Evolutionary conservation across 2,888 invertebrate genomes (phyloP).

Genomic region (Teleogryllus oceanicus): DNA sequence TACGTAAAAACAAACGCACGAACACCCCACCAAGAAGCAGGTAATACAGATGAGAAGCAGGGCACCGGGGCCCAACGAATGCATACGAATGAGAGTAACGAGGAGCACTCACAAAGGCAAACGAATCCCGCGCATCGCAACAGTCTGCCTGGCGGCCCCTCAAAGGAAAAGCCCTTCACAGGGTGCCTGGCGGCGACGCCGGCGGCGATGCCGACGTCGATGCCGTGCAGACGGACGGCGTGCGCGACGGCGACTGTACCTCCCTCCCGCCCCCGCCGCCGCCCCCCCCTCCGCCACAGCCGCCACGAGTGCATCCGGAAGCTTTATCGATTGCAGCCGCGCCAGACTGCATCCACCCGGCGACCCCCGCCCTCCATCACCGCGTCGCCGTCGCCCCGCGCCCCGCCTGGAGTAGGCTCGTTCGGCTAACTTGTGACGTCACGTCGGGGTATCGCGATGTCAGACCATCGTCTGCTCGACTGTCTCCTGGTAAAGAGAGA

Average conservation of each 20-base stretch:
- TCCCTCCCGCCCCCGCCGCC: neutral
- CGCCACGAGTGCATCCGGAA: constrained; percentile 7
- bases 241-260: neutral
- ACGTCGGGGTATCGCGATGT: neutral
- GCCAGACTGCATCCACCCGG: constrained; percentile 8
- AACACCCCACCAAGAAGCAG: no score
- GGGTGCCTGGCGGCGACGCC: no score
- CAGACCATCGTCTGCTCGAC: neutral
- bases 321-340: constrained; percentile 9
- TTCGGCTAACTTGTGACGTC: constrained; percentile 1
- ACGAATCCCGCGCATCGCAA: no score
- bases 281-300: neutral
- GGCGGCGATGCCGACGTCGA: neutral
- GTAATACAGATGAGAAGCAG: no score
- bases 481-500: neutral
- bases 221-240: neutral
- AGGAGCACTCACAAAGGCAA: no score
- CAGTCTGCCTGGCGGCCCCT: no score
- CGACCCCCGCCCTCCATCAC: neutral
- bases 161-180: no score
- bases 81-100: no score
- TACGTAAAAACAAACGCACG: no score
- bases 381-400: neutral
- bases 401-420: neutral
- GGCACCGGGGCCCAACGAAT: no score